Conservation (phyloP, 2,888 invertebrate species). For the Calephelis perditalis region DNA sequence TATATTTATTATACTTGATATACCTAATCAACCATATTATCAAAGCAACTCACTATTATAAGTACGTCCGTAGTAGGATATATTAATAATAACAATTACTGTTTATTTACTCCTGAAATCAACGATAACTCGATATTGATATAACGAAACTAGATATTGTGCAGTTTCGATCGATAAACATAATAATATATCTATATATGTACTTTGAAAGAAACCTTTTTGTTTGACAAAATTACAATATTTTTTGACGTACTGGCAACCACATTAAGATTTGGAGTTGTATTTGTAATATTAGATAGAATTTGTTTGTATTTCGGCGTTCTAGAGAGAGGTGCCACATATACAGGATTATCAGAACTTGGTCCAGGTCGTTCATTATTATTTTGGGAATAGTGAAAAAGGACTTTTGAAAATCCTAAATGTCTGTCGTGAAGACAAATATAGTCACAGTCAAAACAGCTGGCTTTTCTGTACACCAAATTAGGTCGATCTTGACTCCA, state of each 20-base stretch:
- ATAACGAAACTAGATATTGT: too few relatives aligned
- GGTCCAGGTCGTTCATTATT: background rate
- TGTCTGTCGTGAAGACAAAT: background rate
- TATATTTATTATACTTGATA: too few relatives aligned
- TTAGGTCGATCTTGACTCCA: too few relatives aligned
- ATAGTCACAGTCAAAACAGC: background rate
- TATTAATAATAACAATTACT: too few relatives aligned
- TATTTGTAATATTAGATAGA: background rate
- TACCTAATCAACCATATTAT: too few relatives aligned
- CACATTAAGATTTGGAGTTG: background rate
- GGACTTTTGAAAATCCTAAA: constrained; percentile 1
- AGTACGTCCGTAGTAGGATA: too few relatives aligned
- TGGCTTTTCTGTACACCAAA: too few relatives aligned
- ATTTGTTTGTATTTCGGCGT: background rate
- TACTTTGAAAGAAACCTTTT: background rate
- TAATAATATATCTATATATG: background rate
- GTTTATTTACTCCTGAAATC: too few relatives aligned
- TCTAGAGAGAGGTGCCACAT: background rate
- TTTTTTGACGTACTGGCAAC: background rate
- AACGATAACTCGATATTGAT: too few relatives aligned
- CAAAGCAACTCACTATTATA: too few relatives aligned
- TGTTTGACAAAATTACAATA: constrained; percentile 7
- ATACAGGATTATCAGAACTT: background rate
- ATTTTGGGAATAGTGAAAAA: background rate
- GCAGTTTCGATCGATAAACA: too few relatives aligned